Conservation (phyloP, 2,888 invertebrate species). For the Alloplasta piceator region DNA sequence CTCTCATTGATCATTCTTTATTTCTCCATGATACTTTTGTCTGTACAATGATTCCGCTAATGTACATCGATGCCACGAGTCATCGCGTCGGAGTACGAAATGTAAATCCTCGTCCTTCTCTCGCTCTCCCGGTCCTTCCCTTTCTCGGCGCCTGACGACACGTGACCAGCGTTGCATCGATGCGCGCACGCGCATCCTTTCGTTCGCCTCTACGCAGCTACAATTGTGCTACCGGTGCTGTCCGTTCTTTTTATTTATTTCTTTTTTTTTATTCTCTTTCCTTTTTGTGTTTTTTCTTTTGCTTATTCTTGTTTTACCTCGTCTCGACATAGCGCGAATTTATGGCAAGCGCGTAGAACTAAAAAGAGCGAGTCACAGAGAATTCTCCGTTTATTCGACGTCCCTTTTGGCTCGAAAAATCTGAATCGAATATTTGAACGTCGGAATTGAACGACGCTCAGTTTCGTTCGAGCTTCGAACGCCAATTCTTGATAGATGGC, state of each 20-base stretch:
- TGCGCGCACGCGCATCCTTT: constrained; percentile 43
- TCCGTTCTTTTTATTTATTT: constrained; percentile 24
- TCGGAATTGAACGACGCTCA: too few relatives aligned
- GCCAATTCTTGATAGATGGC: too few relatives aligned
- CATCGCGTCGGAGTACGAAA: background rate
- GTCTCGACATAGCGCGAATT: constrained; percentile 45
- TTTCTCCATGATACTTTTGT: background rate
- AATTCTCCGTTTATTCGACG: too few relatives aligned
- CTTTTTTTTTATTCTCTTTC: constrained; percentile 8
- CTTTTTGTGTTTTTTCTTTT: constrained; percentile 13
- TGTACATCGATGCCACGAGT: constrained; percentile 12
- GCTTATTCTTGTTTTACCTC: constrained; percentile 18
- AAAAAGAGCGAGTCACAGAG: too few relatives aligned
- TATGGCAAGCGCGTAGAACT: background rate
- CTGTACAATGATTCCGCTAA: background rate
- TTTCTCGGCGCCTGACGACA: constrained; percentile 21
- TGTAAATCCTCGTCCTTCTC: constrained; percentile 23
- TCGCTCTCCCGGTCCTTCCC: constrained; percentile 13
- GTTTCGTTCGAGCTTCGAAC: too few relatives aligned
- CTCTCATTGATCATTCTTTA: background rate
- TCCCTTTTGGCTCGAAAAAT: too few relatives aligned
- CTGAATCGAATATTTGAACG: too few relatives aligned
- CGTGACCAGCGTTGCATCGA: constrained; percentile 52
- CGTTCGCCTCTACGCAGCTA: constrained; percentile 51
- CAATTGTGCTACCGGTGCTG: constrained; percentile 60